These are phyloP conservation scores for Cephus pygmeus DNA, from an alignment of 2,888 invertebrate genomes.

Conservation along the genomic window DNA sequence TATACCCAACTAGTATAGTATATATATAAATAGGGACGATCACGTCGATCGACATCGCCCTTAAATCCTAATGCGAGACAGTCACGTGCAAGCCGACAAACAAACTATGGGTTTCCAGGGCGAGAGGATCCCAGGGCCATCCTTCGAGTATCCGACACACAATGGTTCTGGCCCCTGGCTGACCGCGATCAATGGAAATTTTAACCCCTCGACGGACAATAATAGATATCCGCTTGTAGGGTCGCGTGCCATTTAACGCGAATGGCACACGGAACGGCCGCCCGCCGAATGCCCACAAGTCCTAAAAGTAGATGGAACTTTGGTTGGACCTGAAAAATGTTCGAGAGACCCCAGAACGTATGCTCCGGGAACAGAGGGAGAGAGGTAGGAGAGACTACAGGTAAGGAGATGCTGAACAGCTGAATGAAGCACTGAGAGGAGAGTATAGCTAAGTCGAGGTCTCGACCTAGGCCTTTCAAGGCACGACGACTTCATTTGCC, in stretches of 20 bases:
- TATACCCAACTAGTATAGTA: too few species aligned
- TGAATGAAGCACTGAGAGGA: not conserved
- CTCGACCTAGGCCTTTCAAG: not conserved
- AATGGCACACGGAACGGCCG: not conserved
- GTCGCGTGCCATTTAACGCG: slow-evolving; percentile 4
- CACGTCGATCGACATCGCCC: slow-evolving; percentile 38
- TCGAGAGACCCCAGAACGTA: slow-evolving; percentile 15
- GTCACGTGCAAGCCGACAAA: slow-evolving; percentile 51
- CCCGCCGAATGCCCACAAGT: not conserved
- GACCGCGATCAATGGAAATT: slow-evolving; percentile 49
- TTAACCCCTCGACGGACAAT: slow-evolving; percentile 36
- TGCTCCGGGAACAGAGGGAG: slow-evolving; percentile 13
- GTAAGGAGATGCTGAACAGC: not conserved
- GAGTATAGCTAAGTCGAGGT: not conserved
- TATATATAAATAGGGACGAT: slow-evolving; percentile 15
- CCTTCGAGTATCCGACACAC: slow-evolving; percentile 39
- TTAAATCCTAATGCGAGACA: slow-evolving; percentile 55
- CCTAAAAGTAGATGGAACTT: not conserved
- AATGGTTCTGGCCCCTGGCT: slow-evolving; percentile 42
- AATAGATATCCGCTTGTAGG: slow-evolving; percentile 30
- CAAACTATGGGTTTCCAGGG: slow-evolving; percentile 10
- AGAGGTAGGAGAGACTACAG: not conserved
- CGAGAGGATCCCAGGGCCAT: slow-evolving; percentile 29
- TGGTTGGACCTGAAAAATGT: not conserved
- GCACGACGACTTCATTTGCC: not conserved